These are phyloP conservation scores for Drosophila equinoxialis DNA, from an alignment of 1,140 invertebrate genomes.

Conservation along the genomic window DNA sequence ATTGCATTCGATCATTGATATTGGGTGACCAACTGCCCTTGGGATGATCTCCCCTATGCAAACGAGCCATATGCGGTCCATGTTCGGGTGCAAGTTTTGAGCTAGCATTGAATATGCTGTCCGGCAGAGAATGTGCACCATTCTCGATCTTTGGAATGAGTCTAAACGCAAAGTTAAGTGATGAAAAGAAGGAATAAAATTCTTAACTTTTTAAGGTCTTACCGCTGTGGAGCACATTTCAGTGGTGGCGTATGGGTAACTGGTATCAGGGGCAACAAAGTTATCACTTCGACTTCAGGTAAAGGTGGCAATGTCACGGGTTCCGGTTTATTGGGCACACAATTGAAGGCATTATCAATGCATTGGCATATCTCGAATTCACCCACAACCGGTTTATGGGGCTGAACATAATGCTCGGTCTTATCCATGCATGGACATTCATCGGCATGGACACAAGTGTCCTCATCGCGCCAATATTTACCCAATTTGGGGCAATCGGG, in stretches of 20 bases:
- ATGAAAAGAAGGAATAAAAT: neutral
- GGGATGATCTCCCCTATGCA: constrained; percentile 81
- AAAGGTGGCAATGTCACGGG: constrained; percentile 38
- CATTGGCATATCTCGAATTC: constrained; percentile 88
- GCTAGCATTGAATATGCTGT: constrained; percentile 86
- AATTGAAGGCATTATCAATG: constrained; percentile 87
- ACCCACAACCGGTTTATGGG: constrained; percentile 67
- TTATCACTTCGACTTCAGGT: neutral
- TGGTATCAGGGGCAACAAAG: constrained; percentile 72
- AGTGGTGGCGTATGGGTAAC: constrained; percentile 84
- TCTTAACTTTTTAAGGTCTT: constrained; percentile 18
- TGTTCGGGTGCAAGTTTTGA: constrained; percentile 83
- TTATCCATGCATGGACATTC: constrained; percentile 89
- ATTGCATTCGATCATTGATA: constrained; percentile 85
- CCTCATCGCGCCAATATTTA: constrained; percentile 86
- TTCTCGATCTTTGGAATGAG: constrained; percentile 85
- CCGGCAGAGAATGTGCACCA: constrained; percentile 83
- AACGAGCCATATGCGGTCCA: constrained; percentile 83
- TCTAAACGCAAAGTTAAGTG: constrained; percentile 39
- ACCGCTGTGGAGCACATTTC: constrained; percentile 83
- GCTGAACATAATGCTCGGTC: constrained; percentile 85
- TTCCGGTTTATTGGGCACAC: constrained; percentile 84
- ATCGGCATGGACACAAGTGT: constrained; percentile 87
- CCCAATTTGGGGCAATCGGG: constrained; percentile 52
- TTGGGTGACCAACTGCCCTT: constrained; percentile 87